Evolutionary conservation across 2,888 invertebrate genomes (phyloP).

Genomic region (Torymus auratus): DNA sequence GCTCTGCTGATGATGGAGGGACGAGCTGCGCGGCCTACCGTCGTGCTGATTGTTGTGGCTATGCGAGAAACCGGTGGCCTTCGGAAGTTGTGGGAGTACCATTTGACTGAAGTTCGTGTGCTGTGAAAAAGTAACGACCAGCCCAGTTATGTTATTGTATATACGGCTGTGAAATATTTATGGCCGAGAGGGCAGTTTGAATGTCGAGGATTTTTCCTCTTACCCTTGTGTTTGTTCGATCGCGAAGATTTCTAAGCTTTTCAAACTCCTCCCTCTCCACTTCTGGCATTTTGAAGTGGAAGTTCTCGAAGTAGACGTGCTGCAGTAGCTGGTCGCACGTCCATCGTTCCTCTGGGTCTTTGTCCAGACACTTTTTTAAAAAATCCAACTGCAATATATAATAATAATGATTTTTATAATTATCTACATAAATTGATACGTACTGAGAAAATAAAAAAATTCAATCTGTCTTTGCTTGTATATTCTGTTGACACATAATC

Average conservation of each 20-base stretch:
- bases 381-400: conserved; percentile 68
- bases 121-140: conserved; percentile 25
- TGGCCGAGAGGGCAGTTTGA: too few relatives aligned
- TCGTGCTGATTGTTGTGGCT: conserved; percentile 76
- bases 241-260: conserved; percentile 79
- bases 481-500: too few relatives aligned
- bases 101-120: conserved; percentile 79
- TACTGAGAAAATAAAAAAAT: not conserved
- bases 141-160: too few relatives aligned
- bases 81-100: conserved; percentile 83
- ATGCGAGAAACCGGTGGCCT: conserved; percentile 77
- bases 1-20: conserved; percentile 77
- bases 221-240: conserved; percentile 81
- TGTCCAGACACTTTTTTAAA: conserved; percentile 93
- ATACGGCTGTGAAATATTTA: too few relatives aligned
- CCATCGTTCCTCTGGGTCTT: conserved; percentile 94
- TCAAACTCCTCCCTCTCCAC: conserved; percentile 82
- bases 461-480: too few relatives aligned
- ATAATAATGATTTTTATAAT: too few relatives aligned
- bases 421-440: not conserved
- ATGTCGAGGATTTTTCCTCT: not conserved
- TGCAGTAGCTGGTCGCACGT: conserved; percentile 93
- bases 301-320: conserved; percentile 95
- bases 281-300: conserved; percentile 88
- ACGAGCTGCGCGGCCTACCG: conserved; percentile 71